These are phyloP conservation scores for Pungitius pungitius DNA, from an alignment of 2,113 vertebrate species.

Conservation along the genomic window DNA sequence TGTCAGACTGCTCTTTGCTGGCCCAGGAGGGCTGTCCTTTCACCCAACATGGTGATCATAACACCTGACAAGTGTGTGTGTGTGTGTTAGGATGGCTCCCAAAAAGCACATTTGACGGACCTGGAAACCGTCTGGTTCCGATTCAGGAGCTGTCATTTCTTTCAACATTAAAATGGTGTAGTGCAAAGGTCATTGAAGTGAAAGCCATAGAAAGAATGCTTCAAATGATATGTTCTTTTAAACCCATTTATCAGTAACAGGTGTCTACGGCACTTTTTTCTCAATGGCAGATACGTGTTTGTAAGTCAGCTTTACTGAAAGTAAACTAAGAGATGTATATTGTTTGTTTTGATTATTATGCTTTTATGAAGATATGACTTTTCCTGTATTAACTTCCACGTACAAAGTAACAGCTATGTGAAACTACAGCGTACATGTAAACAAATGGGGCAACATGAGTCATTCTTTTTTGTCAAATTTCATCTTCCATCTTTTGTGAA, in stretches of 20 bases:
- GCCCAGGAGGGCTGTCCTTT: neutral
- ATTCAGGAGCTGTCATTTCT: slow-evolving; percentile 6
- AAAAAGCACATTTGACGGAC: slow-evolving; percentile 2
- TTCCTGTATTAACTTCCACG: neutral
- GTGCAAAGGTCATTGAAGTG: slow-evolving; percentile 10
- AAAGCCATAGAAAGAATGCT: neutral
- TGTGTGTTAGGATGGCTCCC: neutral
- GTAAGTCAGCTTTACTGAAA: neutral
- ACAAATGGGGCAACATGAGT: neutral
- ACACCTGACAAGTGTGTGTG: neutral
- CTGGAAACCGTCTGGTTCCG: slow-evolving; percentile 14
- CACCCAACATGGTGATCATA: slow-evolving; percentile 14
- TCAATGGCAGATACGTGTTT: neutral
- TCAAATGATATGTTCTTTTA: neutral
- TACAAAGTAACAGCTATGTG: neutral
- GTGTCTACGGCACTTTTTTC: slow-evolving; percentile 4
- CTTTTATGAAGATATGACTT: neutral
- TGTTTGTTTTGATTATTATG: neutral
- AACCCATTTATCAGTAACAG: slow-evolving; percentile 1
- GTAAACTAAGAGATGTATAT: neutral
- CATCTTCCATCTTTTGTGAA: slow-evolving; percentile 7
- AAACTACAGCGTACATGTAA: slow-evolving; percentile 2
- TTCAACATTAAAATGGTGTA: neutral
- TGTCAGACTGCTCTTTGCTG: neutral
- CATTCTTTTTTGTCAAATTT: slow-evolving; percentile 2